These are phyloP conservation scores for Sebastes glaucus DNA, from an alignment of 2,797 vertebrate genomes.

Conservation along the genomic window DNA sequence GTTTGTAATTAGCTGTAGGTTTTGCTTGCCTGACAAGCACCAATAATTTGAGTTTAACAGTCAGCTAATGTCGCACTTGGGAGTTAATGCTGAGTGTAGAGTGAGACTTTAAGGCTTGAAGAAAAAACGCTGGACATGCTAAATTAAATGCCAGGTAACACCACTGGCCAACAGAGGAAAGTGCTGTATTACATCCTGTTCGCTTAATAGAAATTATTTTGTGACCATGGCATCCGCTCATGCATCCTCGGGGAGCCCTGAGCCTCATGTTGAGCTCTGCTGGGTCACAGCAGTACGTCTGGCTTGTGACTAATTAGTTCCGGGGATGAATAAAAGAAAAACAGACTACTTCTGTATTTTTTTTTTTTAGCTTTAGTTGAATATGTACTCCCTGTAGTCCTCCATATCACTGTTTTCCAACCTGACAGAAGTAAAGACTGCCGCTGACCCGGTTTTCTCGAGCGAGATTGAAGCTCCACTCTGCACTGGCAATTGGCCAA, in stretches of 20 bases:
- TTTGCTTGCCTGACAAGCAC: conserved; percentile 1
- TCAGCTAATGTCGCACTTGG: neutral
- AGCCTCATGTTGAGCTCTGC: conserved; percentile 41
- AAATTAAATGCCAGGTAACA: conserved; percentile 34
- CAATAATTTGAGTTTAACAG: conserved; percentile 9
- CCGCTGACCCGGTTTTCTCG: neutral
- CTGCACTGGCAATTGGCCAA: neutral
- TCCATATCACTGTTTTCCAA: conserved; percentile 10
- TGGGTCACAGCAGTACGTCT: conserved; percentile 25
- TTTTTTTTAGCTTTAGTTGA: conserved; percentile 30
- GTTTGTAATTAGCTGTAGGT: conserved; percentile 16
- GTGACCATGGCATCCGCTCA: conserved; percentile 2
- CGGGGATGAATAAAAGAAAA: conserved; percentile 35
- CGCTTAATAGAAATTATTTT: conserved; percentile 25
- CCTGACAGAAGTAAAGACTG: conserved; percentile 16
- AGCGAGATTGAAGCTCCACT: conserved; percentile 11
- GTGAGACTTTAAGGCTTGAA: conserved; percentile 9
- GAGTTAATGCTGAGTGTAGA: conserved; percentile 7
- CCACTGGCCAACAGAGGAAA: conserved; percentile 32
- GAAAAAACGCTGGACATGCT: conserved; percentile 21
- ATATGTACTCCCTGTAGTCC: conserved; percentile 30
- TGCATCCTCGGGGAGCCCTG: conserved; percentile 24
- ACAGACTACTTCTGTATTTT: conserved; percentile 30
- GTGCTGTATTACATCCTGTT: conserved; percentile 27
- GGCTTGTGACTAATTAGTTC: conserved; percentile 46